phyloP scores from a whole-genome alignment of 2,113 vertebrate species.

The Thomomys bottae region DNA sequence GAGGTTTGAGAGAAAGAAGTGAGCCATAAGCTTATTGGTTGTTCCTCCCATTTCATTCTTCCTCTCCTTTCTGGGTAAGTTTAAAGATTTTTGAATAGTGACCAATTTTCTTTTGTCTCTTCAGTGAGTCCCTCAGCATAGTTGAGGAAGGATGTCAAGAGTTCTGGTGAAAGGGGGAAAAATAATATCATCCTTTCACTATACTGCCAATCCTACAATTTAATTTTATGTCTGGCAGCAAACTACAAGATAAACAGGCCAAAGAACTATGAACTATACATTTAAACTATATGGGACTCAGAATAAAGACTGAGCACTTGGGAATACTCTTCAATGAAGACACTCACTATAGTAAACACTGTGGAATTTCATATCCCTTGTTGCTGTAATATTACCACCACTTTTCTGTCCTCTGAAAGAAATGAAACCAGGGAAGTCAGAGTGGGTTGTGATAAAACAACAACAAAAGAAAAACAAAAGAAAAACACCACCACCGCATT shows the following conservation, averaged over 20 bases:
- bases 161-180: not conserved
- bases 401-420: not conserved
- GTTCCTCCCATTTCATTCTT: not conserved
- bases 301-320: not conserved
- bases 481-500: too few species aligned
- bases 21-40: not conserved
- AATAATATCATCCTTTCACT: not conserved
- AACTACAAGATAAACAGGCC: not conserved
- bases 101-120: slow-evolving; percentile 22
- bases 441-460: too few species aligned
- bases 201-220: not conserved
- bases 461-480: too few species aligned
- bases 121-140: not conserved
- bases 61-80: not conserved
- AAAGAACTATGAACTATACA: slow-evolving; percentile 9
- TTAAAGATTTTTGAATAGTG: slow-evolving; percentile 49
- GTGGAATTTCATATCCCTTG: not conserved
- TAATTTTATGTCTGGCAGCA: not conserved
- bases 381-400: not conserved
- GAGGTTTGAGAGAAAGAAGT: not conserved
- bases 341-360: not conserved
- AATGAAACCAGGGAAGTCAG: not conserved
- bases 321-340: not conserved
- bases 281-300: not conserved
- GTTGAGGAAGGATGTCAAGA: not conserved